A percentile compares a stretch with the other conserved stretches of the same genome.
Evolutionary conservation across 53 echinoderm and acorn worm genomes (phyloP).

Genomic region (Stichopus horrens): DNA sequence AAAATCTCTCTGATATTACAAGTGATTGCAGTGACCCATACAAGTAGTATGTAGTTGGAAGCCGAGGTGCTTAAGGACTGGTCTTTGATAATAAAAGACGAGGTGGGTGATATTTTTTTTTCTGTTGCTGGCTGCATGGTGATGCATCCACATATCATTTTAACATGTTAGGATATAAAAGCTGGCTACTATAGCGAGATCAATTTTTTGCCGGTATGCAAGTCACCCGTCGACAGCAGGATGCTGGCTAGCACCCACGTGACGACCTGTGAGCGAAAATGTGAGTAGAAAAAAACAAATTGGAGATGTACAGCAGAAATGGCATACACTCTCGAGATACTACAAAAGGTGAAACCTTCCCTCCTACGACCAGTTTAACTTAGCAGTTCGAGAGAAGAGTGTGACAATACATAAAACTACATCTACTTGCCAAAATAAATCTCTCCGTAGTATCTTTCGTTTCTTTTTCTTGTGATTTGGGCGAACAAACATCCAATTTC

Average conservation of each 20-base stretch:
- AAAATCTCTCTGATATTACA: constrained; percentile 1
- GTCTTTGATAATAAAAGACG: background rate
- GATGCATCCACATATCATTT: background rate
- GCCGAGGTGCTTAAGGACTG: background rate
- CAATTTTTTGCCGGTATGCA: background rate
- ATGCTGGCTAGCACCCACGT: constrained; percentile 14
- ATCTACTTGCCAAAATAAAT: too few relatives aligned
- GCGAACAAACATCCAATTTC: too few relatives aligned
- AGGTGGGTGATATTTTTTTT: background rate
- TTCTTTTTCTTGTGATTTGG: too few relatives aligned
- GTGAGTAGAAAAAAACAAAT: constrained; percentile 16
- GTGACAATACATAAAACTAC: too few relatives aligned
- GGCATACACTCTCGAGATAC: background rate
- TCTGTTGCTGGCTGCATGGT: background rate
- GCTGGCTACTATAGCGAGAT: background rate
- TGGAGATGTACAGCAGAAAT: background rate
- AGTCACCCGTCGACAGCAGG: constrained; percentile 20
- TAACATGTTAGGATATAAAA: background rate
- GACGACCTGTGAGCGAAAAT: constrained; percentile 36
- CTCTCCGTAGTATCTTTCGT: too few relatives aligned
- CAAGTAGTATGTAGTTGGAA: background rate
- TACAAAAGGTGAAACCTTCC: background rate
- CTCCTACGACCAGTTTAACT: too few relatives aligned
- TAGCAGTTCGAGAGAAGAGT: too few relatives aligned
- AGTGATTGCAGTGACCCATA: background rate